These are phyloP conservation scores for Schizopygopsis pylzovi DNA, from an alignment of 2,797 vertebrate species.

Conservation along the genomic window DNA sequence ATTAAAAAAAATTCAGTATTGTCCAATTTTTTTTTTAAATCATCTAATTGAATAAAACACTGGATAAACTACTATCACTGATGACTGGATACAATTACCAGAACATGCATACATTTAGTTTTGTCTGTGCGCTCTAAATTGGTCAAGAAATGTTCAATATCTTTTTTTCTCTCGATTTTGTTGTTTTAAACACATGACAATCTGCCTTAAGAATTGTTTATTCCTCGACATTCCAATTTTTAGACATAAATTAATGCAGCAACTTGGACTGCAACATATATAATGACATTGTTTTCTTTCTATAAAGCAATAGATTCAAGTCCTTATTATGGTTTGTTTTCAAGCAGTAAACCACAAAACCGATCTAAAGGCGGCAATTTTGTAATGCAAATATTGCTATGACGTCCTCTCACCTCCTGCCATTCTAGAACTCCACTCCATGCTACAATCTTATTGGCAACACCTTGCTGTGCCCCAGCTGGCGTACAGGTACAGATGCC, in stretches of 20 bases:
- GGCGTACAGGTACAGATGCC: constrained; percentile 67
- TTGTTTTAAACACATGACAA: neutral
- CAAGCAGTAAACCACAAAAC: neutral
- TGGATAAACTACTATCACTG: too few species aligned
- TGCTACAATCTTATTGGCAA: constrained; percentile 88
- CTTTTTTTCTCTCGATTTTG: neutral
- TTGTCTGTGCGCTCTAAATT: too few species aligned
- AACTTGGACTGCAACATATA: neutral
- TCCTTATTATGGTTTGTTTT: neutral
- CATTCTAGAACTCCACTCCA: constrained; percentile 93
- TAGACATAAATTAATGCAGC: neutral
- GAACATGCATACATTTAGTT: too few species aligned
- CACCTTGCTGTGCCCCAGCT: constrained; percentile 72
- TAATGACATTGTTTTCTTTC: neutral
- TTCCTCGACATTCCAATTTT: neutral
- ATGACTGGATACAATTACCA: too few species aligned
- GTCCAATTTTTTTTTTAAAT: too few species aligned
- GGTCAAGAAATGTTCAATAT: neutral
- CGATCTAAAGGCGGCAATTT: neutral
- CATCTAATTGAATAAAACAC: too few species aligned
- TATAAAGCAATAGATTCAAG: neutral
- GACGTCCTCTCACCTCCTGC: constrained; percentile 86
- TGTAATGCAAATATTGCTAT: neutral
- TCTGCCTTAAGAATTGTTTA: neutral
- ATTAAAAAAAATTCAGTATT: too few species aligned